phyloP scores from a whole-genome alignment of 2,113 vertebrate genomes.

The Archocentrus centrarchus region DNA sequence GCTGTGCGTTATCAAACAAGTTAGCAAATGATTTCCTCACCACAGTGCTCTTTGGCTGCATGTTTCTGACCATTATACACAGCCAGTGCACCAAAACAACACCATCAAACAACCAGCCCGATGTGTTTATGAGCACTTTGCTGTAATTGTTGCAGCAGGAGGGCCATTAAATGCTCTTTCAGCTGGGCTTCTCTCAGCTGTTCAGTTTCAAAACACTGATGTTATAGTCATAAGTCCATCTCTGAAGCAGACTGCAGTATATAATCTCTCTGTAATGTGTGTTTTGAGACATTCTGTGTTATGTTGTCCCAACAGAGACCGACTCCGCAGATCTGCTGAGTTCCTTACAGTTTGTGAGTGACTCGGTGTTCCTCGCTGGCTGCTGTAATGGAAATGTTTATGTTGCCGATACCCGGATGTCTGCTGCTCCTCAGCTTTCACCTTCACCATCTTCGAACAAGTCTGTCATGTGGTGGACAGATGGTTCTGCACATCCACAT shows the following conservation, averaged over 20 bases:
- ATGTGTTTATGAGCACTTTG: slow-evolving; percentile 7
- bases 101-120: not conserved
- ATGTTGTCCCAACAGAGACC: slow-evolving; percentile 48
- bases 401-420: slow-evolving; percentile 81
- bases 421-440: slow-evolving; percentile 27
- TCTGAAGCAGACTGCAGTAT: not conserved
- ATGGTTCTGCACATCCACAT: slow-evolving; percentile 20
- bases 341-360: slow-evolving; percentile 79
- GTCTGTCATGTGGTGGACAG: slow-evolving; percentile 77
- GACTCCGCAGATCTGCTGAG: slow-evolving; percentile 76
- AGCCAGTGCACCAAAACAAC: not conserved
- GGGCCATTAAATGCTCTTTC: not conserved
- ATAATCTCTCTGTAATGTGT: accelerated
- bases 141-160: not conserved
- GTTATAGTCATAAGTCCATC: not conserved
- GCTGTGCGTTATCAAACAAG: not conserved
- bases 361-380: slow-evolving; percentile 78
- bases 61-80: not conserved
- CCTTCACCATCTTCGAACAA: not conserved
- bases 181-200: not conserved
- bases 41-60: not conserved
- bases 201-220: not conserved
- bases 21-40: not conserved
- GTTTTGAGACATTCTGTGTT: not conserved
- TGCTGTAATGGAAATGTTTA: slow-evolving; percentile 78